Evolutionary conservation across 2,888 invertebrate genomes (phyloP).

Genomic region (Hyles lineata): DNA sequence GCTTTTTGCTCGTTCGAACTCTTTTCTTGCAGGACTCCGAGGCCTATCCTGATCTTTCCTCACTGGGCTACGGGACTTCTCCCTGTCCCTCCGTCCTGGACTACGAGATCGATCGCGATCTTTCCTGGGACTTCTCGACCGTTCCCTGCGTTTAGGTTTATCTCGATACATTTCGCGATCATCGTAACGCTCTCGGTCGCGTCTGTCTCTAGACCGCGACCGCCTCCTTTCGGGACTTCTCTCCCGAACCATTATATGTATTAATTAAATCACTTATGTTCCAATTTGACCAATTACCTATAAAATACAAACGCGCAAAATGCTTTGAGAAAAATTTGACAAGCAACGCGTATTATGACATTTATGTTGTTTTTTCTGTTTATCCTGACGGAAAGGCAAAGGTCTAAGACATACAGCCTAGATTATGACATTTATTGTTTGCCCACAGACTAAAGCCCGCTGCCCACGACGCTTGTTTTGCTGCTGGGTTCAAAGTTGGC

Average conservation of each 20-base stretch:
- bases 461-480: too few relatives aligned
- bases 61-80: conserved; percentile 57
- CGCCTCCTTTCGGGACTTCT: conserved; percentile 74
- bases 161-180: conserved; percentile 76
- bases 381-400: too few relatives aligned
- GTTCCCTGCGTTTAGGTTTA: conserved; percentile 71
- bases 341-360: not conserved
- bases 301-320: not conserved
- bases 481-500: too few relatives aligned
- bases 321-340: not conserved
- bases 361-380: too few relatives aligned
- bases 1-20: conserved; percentile 57
- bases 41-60: conserved; percentile 66
- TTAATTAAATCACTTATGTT: conserved; percentile 6
- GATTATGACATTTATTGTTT: too few relatives aligned
- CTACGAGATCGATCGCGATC: conserved; percentile 67
- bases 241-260: conserved; percentile 67
- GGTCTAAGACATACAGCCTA: too few relatives aligned
- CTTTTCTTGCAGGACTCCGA: conserved; percentile 67
- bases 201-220: conserved; percentile 75
- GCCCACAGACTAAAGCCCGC: too few relatives aligned
- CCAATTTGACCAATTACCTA: not conserved
- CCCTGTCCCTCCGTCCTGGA: conserved; percentile 65
- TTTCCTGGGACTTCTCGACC: conserved; percentile 71
- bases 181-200: conserved; percentile 75